Evolutionary conservation across 2,888 invertebrate genomes (phyloP).

Genomic region (Athalia cordata): DNA sequence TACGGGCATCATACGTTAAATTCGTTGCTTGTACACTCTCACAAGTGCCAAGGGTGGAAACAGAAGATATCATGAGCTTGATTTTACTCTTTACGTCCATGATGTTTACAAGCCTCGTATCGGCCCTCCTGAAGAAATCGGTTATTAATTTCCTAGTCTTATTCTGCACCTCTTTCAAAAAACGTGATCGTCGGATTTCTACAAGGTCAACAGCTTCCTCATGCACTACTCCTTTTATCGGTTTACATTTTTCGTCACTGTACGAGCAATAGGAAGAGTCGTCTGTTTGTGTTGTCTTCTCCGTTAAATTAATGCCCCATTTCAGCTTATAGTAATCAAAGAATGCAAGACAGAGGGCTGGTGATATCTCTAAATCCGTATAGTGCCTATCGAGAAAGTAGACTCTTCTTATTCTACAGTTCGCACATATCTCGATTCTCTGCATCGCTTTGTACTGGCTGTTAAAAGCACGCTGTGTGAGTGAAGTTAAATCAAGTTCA

Average conservation of each 20-base stretch:
- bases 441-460: slow-evolving; percentile 93
- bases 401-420: slow-evolving; percentile 91
- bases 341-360: slow-evolving; percentile 62
- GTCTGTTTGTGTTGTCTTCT: slow-evolving; percentile 60
- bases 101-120: not conserved
- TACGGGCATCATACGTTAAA: too few relatives aligned
- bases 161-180: slow-evolving; percentile 51
- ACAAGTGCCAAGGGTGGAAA: too few relatives aligned
- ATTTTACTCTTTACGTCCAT: not conserved
- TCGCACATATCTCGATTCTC: slow-evolving; percentile 94
- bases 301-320: slow-evolving; percentile 61
- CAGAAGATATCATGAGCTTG: not conserved
- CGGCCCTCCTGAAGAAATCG: slow-evolving; percentile 55
- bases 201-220: not conserved
- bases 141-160: slow-evolving; percentile 57
- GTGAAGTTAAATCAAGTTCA: slow-evolving; percentile 94
- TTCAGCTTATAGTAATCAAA: slow-evolving; percentile 66
- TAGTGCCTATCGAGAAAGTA: slow-evolving; percentile 83
- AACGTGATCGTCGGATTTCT: slow-evolving; percentile 12
- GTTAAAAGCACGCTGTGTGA: slow-evolving; percentile 92
- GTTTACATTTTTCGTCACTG: too few relatives aligned
- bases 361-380: slow-evolving; percentile 58
- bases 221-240: too few relatives aligned
- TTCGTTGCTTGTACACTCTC: too few relatives aligned
- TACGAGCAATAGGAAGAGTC: not conserved